Percentiles rank a stretch among this genome's conserved stretches.
phyloP scores from a whole-genome alignment of 2,113 vertebrate genomes.

The Saguinus midas region DNA sequence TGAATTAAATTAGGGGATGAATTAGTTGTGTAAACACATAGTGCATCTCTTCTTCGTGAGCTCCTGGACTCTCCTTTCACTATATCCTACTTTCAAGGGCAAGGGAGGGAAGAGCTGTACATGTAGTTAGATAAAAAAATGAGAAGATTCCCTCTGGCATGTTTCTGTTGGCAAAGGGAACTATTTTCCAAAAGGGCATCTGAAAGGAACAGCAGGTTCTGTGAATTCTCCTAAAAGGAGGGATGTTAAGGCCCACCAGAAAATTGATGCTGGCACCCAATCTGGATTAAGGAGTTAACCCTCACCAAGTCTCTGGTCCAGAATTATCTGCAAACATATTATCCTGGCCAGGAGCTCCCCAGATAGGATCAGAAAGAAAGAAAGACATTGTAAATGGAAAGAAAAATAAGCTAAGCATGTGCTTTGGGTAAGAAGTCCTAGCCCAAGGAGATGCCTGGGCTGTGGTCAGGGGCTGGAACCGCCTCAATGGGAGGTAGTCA shows the following conservation, averaged over 20 bases:
- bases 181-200: constrained; percentile 26
- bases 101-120: constrained; percentile 41
- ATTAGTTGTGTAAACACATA: constrained; percentile 86
- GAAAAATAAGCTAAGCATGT: constrained; percentile 76
- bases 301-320: neutral
- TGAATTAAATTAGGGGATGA: constrained; percentile 86
- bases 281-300: neutral
- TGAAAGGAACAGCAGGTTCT: constrained; percentile 39
- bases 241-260: neutral
- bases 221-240: neutral
- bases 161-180: constrained; percentile 36
- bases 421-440: constrained; percentile 61
- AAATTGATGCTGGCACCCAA: constrained; percentile 25
- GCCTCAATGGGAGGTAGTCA: constrained; percentile 89
- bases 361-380: constrained; percentile 68
- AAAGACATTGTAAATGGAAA: constrained; percentile 60
- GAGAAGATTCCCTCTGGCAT: neutral
- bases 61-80: constrained; percentile 58
- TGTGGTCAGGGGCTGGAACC: neutral
- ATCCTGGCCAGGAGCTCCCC: constrained; percentile 38
- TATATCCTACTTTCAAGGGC: constrained; percentile 25
- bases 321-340: constrained; percentile 65
- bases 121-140: neutral
- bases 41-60: constrained; percentile 84
- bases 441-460: neutral